phyloP scores from a whole-genome alignment of 2,113 vertebrate species.

The Aythya baeri region DNA sequence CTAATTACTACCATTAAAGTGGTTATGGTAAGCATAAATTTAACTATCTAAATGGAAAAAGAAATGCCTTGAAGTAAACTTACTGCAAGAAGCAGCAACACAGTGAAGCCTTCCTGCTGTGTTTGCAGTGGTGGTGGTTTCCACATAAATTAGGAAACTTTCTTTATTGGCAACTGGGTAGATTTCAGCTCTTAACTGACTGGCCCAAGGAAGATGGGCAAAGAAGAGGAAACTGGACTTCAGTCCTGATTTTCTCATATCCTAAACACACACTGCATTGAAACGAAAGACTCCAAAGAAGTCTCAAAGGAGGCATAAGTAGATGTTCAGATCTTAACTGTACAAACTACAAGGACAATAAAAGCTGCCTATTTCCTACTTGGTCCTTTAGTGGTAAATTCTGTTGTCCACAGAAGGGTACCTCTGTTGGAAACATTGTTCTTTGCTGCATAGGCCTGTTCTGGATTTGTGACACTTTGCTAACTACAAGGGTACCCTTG shows the following conservation, averaged over 20 bases:
- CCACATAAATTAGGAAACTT: background rate
- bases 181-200: background rate
- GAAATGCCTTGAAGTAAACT: background rate
- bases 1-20: background rate
- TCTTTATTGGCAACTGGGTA: background rate
- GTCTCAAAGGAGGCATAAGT: background rate
- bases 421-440: background rate
- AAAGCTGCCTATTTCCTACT: background rate
- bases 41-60: background rate
- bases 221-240: background rate
- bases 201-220: background rate
- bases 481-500: background rate
- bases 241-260: background rate
- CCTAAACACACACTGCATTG: background rate
- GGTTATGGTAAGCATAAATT: background rate
- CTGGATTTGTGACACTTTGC: background rate
- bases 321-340: background rate
- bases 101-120: accelerated
- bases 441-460: background rate
- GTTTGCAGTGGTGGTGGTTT: background rate
- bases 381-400: background rate
- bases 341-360: accelerated
- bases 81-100: background rate
- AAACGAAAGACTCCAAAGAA: background rate
- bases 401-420: background rate